phyloP scores from a whole-genome alignment of 2,888 invertebrate genomes.

The Chrysolina americana region DNA sequence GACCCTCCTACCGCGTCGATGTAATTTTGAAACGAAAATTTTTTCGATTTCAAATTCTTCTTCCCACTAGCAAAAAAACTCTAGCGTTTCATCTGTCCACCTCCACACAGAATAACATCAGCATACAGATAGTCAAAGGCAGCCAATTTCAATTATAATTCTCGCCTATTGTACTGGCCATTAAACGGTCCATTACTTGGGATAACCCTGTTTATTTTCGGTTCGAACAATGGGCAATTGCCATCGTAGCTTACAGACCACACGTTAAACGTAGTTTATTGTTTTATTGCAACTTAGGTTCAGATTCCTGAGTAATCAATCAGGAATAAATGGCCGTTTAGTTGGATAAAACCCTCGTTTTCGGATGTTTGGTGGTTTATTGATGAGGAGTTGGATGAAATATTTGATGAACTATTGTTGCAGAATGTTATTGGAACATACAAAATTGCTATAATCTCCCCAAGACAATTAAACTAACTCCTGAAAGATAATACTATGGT shows the following conservation, averaged over 20 bases:
- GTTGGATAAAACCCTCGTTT: constrained; percentile 22
- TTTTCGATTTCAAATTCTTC: not conserved
- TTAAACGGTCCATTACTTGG: constrained; percentile 16
- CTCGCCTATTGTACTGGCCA: constrained; percentile 7
- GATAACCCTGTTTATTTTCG: constrained; percentile 32
- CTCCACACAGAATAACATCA: not conserved
- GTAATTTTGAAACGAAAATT: no score
- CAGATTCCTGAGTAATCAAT: constrained; percentile 29
- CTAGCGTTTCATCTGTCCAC: not conserved
- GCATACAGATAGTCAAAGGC: not conserved
- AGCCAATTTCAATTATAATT: constrained; percentile 12
- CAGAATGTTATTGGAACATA: no score
- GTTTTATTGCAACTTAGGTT: constrained; percentile 30
- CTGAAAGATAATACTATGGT: no score
- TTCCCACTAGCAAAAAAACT: not conserved
- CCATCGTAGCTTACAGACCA: constrained; percentile 26
- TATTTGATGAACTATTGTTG: no score
- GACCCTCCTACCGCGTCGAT: no score
- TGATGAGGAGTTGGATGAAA: not conserved
- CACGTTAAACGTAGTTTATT: constrained; percentile 35
- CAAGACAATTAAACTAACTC: no score
- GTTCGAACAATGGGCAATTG: constrained; percentile 28
- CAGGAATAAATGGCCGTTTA: constrained; percentile 26
- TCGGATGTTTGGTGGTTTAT: constrained; percentile 25
- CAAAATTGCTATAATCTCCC: no score